Conservation (phyloP, 2,113 vertebrate species). For the Delphinus delphis region DNA sequence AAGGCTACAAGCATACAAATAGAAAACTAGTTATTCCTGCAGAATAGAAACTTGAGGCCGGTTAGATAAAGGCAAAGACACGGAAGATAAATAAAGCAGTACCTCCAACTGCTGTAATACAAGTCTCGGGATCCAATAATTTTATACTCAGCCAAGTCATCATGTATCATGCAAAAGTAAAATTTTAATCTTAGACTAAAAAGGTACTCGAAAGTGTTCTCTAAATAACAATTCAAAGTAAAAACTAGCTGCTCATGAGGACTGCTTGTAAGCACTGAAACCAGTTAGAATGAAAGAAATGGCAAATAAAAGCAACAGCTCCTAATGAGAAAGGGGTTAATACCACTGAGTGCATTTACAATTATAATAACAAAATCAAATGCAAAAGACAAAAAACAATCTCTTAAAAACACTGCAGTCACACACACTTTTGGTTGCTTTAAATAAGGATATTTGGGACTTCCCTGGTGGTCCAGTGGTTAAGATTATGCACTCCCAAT, state of each 20-base stretch:
- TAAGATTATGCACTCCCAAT: no score
- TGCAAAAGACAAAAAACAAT: neutral
- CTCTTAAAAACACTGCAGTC: constrained; percentile 16
- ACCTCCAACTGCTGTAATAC: neutral
- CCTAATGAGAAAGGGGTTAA: neutral
- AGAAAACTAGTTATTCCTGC: constrained; percentile 35
- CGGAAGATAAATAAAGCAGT: neutral
- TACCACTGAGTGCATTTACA: neutral
- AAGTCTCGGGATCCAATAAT: neutral
- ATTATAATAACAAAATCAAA: neutral
- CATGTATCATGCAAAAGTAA: neutral
- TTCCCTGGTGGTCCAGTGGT: no score
- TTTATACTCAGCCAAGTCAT: constrained; percentile 24
- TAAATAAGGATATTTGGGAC: no score
- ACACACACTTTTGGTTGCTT: neutral
- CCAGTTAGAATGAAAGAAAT: neutral
- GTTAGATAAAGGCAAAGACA: neutral
- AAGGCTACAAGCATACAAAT: neutral
- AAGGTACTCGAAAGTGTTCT: constrained; percentile 12
- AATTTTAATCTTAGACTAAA: neutral
- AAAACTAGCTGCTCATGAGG: neutral
- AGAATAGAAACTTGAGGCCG: neutral
- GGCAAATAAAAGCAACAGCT: constrained; percentile 6
- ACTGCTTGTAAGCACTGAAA: neutral
- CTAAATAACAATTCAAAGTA: constrained; percentile 2